phyloP scores from a whole-genome alignment of 2,888 invertebrate genomes.

The Alloscopus bannaensis region DNA sequence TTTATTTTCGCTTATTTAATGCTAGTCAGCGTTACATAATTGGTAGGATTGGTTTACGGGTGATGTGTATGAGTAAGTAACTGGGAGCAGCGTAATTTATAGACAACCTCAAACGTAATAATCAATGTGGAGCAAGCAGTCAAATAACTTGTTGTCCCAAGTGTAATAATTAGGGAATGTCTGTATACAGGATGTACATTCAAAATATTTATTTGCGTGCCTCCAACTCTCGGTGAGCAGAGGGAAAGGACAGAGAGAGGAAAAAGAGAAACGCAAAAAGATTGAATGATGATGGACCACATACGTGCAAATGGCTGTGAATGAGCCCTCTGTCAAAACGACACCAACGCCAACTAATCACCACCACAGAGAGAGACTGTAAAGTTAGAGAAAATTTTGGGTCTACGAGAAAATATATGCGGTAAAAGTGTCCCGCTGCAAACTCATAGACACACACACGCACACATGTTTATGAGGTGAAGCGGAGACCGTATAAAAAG shows the following conservation, averaged over 20 bases:
- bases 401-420: too few relatives aligned
- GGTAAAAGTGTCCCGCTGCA: too few relatives aligned
- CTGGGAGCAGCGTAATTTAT: conserved; percentile 7
- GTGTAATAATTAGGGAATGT: conserved; percentile 34
- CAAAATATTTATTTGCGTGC: conserved; percentile 17
- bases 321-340: conserved; percentile 56
- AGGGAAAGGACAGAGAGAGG: too few relatives aligned
- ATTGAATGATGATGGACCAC: conserved; percentile 62
- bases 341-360: conserved; percentile 57
- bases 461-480: too few relatives aligned
- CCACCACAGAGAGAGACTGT: too few relatives aligned
- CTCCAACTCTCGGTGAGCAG: too few relatives aligned
- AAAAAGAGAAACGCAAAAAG: conserved; percentile 20
- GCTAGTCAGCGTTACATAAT: conserved; percentile 22
- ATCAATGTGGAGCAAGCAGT: too few relatives aligned
- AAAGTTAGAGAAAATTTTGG: too few relatives aligned
- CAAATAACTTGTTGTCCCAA: too few relatives aligned
- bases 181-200: background rate
- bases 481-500: too few relatives aligned
- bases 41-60: conserved; percentile 27
- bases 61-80: conserved; percentile 12
- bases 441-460: conserved; percentile 2
- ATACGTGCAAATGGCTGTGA: conserved; percentile 54
- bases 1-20: conserved; percentile 48
- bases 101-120: too few relatives aligned